A percentile compares a stretch with the other conserved stretches of the same genome.
phyloP scores from a whole-genome alignment of 2,797 vertebrate genomes.

The Tamandua tetradactyla region DNA sequence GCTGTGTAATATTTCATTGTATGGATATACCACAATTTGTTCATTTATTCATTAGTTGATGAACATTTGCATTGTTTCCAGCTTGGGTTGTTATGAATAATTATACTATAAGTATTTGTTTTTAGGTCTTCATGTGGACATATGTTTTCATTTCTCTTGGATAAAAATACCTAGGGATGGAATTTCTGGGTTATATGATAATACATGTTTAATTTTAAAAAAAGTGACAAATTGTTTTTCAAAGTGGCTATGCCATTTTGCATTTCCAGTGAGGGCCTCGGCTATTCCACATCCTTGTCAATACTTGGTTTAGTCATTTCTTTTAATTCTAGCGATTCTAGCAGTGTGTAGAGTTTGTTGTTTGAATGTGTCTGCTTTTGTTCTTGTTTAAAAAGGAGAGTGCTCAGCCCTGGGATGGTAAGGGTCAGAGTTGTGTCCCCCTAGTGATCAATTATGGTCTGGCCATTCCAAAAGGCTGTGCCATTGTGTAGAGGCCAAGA shows the following conservation, averaged over 20 bases:
- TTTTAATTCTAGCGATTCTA: neutral
- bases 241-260: neutral
- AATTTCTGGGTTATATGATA: neutral
- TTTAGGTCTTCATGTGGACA: slow-evolving; percentile 1
- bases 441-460: neutral
- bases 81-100: neutral
- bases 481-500: neutral
- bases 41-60: neutral
- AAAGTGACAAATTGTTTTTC: neutral
- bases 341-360: neutral
- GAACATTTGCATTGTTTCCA: neutral
- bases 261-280: neutral
- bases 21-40: neutral
- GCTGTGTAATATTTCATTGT: no score
- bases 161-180: neutral
- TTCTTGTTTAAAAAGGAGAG: neutral
- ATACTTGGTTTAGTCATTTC: neutral
- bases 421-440: neutral
- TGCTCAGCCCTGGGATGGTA: neutral
- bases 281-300: neutral
- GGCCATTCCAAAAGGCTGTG: neutral
- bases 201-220: neutral
- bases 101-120: neutral
- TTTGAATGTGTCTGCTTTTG: neutral
- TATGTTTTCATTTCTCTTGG: slow-evolving; percentile 39